Conservation (phyloP, 2,113 vertebrate species). For the Clupea harengus region DNA sequence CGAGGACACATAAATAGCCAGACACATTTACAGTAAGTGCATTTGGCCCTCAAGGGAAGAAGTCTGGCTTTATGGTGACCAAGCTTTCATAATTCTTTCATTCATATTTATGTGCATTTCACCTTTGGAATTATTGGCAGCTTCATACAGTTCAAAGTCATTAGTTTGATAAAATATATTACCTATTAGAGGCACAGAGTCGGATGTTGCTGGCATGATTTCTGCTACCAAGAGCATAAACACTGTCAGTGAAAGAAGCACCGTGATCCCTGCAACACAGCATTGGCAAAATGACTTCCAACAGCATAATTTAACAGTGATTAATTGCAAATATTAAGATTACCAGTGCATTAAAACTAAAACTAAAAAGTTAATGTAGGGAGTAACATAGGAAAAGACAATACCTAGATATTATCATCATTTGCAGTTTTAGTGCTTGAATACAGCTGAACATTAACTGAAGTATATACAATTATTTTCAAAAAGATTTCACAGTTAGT, state of each 20-base stretch:
- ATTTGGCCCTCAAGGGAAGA: not conserved
- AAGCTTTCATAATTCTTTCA: not conserved
- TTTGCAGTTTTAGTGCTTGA: not conserved
- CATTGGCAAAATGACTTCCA: not conserved
- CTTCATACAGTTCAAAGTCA: not conserved
- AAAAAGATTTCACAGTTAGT: not conserved
- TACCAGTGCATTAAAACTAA: not conserved
- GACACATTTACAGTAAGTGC: not conserved
- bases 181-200: constrained; percentile 95
- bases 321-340: not conserved
- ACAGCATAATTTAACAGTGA: not conserved
- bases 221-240: constrained; percentile 95
- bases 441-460: not conserved
- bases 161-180: constrained; percentile 45
- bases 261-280: constrained; percentile 83
- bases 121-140: not conserved
- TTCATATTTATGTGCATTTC: not conserved
- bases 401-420: not conserved
- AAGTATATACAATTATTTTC: not conserved
- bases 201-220: constrained; percentile 95
- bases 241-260: constrained; percentile 90
- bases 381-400: not conserved
- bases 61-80: not conserved
- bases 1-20: not conserved
- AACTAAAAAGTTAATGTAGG: not conserved